Percentiles rank a stretch among this genome's conserved stretches.
phyloP scores from a whole-genome alignment of 2,113 vertebrate genomes.

The Tonatia bakeri region DNA sequence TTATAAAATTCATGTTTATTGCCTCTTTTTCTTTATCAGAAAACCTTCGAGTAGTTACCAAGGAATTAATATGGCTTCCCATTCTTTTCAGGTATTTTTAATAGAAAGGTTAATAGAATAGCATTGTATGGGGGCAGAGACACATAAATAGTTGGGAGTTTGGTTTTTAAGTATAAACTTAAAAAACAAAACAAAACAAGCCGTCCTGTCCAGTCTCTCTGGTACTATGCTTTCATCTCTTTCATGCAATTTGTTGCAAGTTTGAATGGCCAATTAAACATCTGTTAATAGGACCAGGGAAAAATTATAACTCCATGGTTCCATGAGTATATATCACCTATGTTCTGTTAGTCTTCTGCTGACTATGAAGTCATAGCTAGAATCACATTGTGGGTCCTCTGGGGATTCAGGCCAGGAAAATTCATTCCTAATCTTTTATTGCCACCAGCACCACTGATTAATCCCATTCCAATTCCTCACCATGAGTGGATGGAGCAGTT shows the following conservation, averaged over 20 bases:
- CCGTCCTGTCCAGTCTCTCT: neutral
- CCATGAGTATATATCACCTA: neutral
- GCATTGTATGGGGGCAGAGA: neutral
- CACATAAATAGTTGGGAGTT: neutral
- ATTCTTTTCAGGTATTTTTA: neutral
- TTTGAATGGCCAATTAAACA: slow-evolving; percentile 13
- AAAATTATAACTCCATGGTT: neutral
- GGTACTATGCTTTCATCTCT: neutral
- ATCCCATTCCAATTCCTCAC: neutral
- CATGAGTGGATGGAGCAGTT: neutral
- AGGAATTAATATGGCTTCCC: neutral
- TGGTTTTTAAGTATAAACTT: neutral
- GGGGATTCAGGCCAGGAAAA: neutral
- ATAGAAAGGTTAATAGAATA: neutral
- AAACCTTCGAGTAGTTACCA: neutral
- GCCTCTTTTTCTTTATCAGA: neutral
- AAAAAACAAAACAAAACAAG: neutral
- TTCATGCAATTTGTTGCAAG: neutral
- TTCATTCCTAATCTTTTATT: neutral
- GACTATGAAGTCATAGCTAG: neutral
- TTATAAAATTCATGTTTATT: neutral
- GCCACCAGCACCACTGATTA: neutral
- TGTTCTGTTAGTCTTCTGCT: neutral
- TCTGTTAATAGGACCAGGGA: neutral
- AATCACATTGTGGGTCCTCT: neutral